Conservation (phyloP, 1,140 invertebrate species). For the Saccostrea glomerata region DNA sequence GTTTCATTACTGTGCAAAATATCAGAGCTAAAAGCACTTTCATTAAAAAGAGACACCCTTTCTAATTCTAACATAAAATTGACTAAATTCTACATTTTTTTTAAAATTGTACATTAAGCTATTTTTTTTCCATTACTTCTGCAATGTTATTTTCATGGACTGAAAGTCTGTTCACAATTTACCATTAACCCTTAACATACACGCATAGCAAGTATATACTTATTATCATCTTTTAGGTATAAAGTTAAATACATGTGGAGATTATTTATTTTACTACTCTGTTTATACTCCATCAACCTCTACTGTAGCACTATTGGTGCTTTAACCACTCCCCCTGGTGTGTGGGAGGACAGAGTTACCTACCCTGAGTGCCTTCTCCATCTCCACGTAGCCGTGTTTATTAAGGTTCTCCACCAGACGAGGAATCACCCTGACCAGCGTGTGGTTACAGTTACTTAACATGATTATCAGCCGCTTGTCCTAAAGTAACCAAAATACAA, state of each 20-base stretch:
- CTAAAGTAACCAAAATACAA: slow-evolving; percentile 59
- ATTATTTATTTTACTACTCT: background rate
- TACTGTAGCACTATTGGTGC: background rate
- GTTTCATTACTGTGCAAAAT: too few species aligned
- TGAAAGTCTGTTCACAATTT: too few species aligned
- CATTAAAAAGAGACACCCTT: too few species aligned
- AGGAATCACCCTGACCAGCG: slow-evolving; percentile 86
- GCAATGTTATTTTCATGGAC: background rate
- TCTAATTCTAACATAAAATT: too few species aligned
- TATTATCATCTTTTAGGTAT: background rate
- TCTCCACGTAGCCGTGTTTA: slow-evolving; percentile 86
- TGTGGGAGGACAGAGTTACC: background rate
- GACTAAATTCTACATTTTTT: too few species aligned
- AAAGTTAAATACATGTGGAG: too few species aligned
- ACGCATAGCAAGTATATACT: background rate
- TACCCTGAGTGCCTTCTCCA: slow-evolving; percentile 80
- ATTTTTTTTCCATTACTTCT: background rate
- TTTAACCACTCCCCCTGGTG: background rate
- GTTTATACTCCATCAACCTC: background rate
- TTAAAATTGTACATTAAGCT: too few species aligned
- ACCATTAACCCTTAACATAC: too few species aligned
- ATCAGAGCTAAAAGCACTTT: too few species aligned
- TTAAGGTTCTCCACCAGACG: slow-evolving; percentile 84
- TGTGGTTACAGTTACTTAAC: slow-evolving; percentile 93
- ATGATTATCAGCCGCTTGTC: slow-evolving; percentile 87